Conservation (phyloP, 2,113 vertebrate genomes). For the Merops nubicus region DNA sequence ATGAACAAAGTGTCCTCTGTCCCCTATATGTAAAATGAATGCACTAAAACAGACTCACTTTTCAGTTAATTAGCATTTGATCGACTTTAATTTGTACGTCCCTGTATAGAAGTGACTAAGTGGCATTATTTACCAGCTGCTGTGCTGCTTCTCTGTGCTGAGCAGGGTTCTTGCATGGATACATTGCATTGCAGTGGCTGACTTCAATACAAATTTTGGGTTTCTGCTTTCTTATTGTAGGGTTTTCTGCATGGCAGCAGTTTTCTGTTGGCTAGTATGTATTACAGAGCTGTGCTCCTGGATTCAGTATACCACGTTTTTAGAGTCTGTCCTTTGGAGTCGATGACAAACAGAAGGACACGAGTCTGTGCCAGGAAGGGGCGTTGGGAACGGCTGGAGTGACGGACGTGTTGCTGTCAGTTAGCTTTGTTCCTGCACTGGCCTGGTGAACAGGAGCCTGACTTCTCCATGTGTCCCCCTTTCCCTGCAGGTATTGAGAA, state of each 20-base stretch:
- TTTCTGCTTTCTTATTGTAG: background rate
- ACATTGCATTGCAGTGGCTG: accelerated
- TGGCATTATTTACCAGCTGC: background rate
- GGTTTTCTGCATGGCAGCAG: background rate
- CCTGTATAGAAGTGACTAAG: background rate
- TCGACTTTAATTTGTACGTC: background rate
- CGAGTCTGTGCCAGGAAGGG: background rate
- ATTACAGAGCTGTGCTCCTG: background rate
- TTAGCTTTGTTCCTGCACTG: background rate
- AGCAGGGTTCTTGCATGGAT: background rate
- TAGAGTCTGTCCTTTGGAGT: background rate
- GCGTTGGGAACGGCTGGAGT: background rate
- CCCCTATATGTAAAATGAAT: background rate
- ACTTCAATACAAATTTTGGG: background rate
- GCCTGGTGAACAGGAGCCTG: background rate
- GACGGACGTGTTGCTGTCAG: background rate
- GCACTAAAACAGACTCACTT: background rate
- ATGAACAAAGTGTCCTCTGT: background rate
- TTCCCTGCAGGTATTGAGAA: constrained; percentile 90
- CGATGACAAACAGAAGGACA: background rate
- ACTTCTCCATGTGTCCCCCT: background rate
- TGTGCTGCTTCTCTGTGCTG: background rate
- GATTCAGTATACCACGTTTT: background rate
- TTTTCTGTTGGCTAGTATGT: background rate
- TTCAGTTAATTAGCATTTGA: background rate